These are phyloP conservation scores for Varanus salvator DNA, from an alignment of 2,113 vertebrate genomes.

Conservation along the genomic window DNA sequence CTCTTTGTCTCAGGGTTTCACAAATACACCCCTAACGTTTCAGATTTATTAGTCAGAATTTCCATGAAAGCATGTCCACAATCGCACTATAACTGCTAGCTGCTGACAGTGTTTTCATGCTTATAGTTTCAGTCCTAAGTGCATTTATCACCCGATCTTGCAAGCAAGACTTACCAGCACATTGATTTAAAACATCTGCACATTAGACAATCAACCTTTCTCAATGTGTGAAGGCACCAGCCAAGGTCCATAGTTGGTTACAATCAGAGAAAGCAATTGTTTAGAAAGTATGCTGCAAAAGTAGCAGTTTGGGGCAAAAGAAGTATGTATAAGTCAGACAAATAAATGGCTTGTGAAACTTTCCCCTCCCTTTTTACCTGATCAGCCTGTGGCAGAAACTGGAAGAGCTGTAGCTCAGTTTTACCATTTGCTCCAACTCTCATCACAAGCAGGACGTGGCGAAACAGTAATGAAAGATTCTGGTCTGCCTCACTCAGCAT, in stretches of 20 bases:
- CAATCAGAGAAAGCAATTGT: not conserved
- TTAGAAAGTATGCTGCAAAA: not conserved
- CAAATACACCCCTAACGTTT: not conserved
- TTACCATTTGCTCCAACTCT: not conserved
- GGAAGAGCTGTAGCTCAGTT: not conserved
- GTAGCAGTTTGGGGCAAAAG: not conserved
- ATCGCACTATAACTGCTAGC: not conserved
- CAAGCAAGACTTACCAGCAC: not conserved
- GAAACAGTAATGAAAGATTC: no score
- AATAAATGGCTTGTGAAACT: not conserved
- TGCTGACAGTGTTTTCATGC: no score
- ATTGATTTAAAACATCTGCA: not conserved
- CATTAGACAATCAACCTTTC: not conserved
- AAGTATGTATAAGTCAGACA: not conserved
- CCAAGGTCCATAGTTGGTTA: not conserved
- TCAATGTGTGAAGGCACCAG: not conserved
- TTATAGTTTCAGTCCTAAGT: not conserved
- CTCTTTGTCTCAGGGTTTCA: not conserved
- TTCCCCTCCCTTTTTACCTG: not conserved
- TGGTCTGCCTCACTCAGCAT: no score
- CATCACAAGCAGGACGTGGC: not conserved
- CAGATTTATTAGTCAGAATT: not conserved
- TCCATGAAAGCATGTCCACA: not conserved
- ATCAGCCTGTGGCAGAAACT: not conserved
- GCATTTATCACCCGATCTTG: not conserved